Percentiles rank a stretch among this genome's conserved stretches.
phyloP scores from a whole-genome alignment of 2,888 invertebrate genomes.

The Philonicus albiceps region DNA sequence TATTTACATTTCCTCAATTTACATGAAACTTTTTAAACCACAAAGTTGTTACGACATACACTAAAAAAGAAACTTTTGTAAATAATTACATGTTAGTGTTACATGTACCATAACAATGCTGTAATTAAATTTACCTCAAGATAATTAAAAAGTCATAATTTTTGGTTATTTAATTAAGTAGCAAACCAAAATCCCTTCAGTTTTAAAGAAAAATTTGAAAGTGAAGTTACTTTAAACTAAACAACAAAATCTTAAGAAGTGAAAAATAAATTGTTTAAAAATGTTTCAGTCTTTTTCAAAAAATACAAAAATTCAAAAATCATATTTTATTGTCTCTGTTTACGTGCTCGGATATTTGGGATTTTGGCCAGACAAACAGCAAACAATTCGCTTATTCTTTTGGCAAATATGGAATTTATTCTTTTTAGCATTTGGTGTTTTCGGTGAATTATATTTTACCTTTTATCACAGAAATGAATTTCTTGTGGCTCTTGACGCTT shows the following conservation, averaged over 20 bases:
- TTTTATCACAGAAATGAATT: not conserved
- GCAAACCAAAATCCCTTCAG: not conserved
- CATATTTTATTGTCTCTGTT: conserved; percentile 49
- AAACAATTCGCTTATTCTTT: not conserved
- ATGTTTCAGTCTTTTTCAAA: not conserved
- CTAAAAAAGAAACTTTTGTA: not conserved
- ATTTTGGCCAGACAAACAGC: not conserved
- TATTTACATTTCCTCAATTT: not conserved
- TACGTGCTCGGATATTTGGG: conserved; percentile 52
- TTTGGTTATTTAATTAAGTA: not conserved
- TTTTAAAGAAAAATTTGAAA: not conserved
- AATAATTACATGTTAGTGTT: not conserved
- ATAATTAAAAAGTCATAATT: not conserved
- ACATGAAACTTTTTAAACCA: not conserved
- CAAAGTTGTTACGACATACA: not conserved
- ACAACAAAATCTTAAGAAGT: not conserved
- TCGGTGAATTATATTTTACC: not conserved
- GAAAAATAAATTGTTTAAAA: not conserved
- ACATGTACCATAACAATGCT: not conserved
- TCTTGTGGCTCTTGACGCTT: not conserved
- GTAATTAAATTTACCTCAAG: not conserved
- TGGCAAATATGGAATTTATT: not conserved
- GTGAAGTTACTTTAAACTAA: not conserved
- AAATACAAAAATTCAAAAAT: not conserved
- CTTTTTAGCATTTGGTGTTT: not conserved